Conservation (phyloP, 2,888 invertebrate species). For the Agonopterix arenella region DNA sequence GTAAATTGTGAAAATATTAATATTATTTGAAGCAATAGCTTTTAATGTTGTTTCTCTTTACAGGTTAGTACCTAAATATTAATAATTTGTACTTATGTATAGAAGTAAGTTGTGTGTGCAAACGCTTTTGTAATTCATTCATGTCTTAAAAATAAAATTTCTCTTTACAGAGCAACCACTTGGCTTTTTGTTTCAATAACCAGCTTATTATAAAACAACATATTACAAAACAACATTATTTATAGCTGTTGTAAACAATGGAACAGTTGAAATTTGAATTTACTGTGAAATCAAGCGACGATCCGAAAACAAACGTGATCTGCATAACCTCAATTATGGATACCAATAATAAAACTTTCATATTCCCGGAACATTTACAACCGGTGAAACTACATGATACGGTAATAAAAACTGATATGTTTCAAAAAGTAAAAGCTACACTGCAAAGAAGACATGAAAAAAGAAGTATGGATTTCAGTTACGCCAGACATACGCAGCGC, state of each 20-base stretch:
- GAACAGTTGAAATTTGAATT: slow-evolving; percentile 6
- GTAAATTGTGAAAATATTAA: too few relatives aligned
- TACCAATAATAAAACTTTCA: background rate
- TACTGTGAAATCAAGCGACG: background rate
- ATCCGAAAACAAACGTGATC: background rate
- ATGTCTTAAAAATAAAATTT: too few relatives aligned
- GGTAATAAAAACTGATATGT: background rate
- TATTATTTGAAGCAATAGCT: too few relatives aligned
- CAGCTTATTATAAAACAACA: too few relatives aligned
- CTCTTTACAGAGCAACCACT: too few relatives aligned
- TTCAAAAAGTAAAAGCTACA: slow-evolving; percentile 3
- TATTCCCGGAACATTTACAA: background rate
- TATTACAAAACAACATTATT: slow-evolving; percentile 1
- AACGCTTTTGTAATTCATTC: too few relatives aligned
- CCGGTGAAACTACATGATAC: background rate
- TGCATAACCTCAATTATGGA: background rate
- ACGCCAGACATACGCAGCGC: background rate
- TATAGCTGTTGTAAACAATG: background rate
- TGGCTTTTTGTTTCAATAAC: too few relatives aligned
- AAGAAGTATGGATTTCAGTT: slow-evolving; percentile 1
- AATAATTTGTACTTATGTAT: too few relatives aligned
- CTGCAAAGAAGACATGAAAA: slow-evolving; percentile 9
- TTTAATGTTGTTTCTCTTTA: too few relatives aligned
- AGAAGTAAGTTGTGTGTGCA: too few relatives aligned
- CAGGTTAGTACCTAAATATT: too few relatives aligned